Evolutionary conservation across 2,888 invertebrate species (phyloP).

Genomic region (Amphimallon solstitiale): DNA sequence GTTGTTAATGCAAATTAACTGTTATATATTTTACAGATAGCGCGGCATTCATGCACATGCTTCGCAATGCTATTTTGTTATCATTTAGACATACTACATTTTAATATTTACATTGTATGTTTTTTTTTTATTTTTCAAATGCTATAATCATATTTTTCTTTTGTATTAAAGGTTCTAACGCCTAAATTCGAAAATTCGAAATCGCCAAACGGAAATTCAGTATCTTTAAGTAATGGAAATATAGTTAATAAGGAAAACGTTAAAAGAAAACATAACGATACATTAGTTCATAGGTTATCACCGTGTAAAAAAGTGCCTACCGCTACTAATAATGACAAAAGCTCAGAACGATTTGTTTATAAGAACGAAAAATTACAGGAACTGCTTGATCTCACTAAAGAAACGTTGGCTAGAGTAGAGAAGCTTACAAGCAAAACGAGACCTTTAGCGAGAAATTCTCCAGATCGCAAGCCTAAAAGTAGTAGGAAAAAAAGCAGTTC

Average conservation of each 20-base stretch:
- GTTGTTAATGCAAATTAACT: too few species aligned
- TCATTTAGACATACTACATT: too few species aligned
- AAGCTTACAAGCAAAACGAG: constrained; percentile 65
- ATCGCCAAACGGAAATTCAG: constrained; percentile 4
- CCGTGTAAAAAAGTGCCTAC: constrained; percentile 42
- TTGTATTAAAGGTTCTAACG: constrained; percentile 16
- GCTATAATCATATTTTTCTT: constrained; percentile 5
- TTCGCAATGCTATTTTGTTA: too few species aligned
- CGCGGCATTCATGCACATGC: too few species aligned
- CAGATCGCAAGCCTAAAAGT: constrained; percentile 16
- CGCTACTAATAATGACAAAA: constrained; percentile 28
- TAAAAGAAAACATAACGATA: constrained; percentile 41
- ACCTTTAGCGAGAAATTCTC: constrained; percentile 3
- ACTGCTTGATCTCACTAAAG: constrained; percentile 72
- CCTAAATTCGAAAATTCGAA: constrained; percentile 17
- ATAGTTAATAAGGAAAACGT: constrained; percentile 47
- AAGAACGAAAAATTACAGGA: constrained; percentile 69
- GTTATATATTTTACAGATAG: too few species aligned
- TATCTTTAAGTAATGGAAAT: constrained; percentile 17
- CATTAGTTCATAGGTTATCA: constrained; percentile 11
- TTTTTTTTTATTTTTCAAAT: constrained; percentile 10
- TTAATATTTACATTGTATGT: too few species aligned
- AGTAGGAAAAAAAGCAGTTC: constrained; percentile 22
- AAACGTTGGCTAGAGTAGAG: constrained; percentile 75
- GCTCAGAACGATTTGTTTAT: background rate